These are phyloP conservation scores for Dasypus novemcinctus DNA, from an alignment of 2,113 vertebrate species.

Conservation along the genomic window DNA sequence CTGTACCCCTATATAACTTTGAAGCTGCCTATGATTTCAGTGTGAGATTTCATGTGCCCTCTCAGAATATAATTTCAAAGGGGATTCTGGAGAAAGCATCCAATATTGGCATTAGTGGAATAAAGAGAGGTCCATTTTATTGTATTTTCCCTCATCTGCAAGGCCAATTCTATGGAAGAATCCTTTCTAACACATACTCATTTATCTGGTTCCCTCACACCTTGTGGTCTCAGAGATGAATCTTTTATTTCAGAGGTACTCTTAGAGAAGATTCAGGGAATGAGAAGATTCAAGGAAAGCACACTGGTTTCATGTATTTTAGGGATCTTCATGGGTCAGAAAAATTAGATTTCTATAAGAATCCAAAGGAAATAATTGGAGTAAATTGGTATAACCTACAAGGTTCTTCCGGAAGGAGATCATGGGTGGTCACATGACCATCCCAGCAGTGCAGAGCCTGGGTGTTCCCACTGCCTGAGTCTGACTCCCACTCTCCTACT, in stretches of 20 bases:
- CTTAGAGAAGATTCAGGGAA: background rate
- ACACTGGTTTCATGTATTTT: background rate
- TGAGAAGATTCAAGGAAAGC: background rate
- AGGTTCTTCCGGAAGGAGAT: background rate
- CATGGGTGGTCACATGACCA: fast-evolving
- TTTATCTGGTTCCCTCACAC: background rate
- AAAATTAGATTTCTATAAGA: conserved; percentile 1
- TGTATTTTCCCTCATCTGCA: background rate
- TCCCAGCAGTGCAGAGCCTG: background rate
- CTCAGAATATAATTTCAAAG: background rate
- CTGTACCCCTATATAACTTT: background rate
- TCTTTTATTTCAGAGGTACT: background rate
- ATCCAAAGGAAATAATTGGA: background rate
- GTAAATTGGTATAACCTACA: background rate
- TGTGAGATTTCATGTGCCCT: background rate
- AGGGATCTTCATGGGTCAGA: background rate
- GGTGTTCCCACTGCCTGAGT: background rate
- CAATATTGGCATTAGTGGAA: background rate
- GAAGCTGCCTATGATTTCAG: background rate
- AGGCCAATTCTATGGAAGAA: background rate
- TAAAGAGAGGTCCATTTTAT: background rate
- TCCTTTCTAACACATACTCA: background rate
- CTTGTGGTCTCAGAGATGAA: background rate
- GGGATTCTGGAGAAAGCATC: background rate
- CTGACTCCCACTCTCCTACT: background rate